Base-by-base conservation (phyloP, 2,888 invertebrate species). In the Ischnus inquisitorius region DNA sequence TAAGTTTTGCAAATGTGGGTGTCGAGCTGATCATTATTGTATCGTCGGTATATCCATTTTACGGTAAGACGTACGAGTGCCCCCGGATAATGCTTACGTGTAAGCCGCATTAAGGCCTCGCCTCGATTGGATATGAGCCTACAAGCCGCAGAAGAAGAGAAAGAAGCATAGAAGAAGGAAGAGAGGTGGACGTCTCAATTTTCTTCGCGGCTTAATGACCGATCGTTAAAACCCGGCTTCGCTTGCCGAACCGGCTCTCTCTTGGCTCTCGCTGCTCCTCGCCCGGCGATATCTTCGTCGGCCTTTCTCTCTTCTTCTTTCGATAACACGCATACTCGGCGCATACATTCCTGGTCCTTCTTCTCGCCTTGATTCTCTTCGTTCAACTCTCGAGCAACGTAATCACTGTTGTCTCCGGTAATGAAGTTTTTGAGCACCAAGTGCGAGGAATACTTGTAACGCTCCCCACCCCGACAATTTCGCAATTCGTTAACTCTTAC, bases 171-270 rank as follows among this genome's bases (percentile, higher is more conserved):
- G 34, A 60, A 72, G 60, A 60, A 72, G 54, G 54, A 68, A 77
- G 64, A 89, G 89, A 89, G 89, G 89, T 89, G 89, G 91, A 91
- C 91, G 91, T 92, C 91, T 92, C 92, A 92, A 92, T 92, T 91
- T 92, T 91, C 91, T 91, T 90, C 90, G 89, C 90, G 90, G 90
- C 90, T 92, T 92, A 92, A 92, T 92, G 92, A 92, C 91, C 91
- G 90, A 91, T 92, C 92, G 92, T 92, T 92, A 91, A 92, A 91
- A 91, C 88, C 90, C 87, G 88, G 86, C 88, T 88, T 87, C 87
- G 89, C 88, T 87, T 87, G 89, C 88, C 87, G 90, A 91, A 91
- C 91, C 91, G 90, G 90, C 91, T 91, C 88, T 51, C 67, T 67
- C 41, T 51, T 25, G 48, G 28, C 60, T 67, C 41, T 80, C 57